phyloP scores from a whole-genome alignment of 92 coral and sea anemone species.

The Nematostella vectensis region DNA sequence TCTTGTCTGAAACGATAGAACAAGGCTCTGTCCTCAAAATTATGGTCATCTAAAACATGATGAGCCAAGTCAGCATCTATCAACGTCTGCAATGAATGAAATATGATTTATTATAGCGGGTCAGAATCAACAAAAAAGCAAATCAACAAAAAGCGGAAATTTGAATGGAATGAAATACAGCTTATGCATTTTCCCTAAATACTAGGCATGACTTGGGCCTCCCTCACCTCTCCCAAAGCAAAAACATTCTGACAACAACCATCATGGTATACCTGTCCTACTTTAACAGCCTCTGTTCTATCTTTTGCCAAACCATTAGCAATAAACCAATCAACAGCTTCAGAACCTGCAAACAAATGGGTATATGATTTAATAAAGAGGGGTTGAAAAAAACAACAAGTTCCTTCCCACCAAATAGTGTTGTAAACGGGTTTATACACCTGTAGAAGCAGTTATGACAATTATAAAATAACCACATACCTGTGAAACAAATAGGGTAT shows the following conservation, averaged over 20 bases:
- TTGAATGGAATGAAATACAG: too few relatives aligned
- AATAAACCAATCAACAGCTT: slow-evolving; percentile 84
- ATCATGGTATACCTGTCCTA: slow-evolving; percentile 92
- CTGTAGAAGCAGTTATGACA: too few relatives aligned
- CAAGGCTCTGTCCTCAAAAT: slow-evolving; percentile 65
- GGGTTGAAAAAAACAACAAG: neutral
- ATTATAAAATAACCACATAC: too few relatives aligned
- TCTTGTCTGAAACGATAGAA: slow-evolving; percentile 82
- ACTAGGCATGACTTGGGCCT: too few relatives aligned
- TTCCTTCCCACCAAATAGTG: too few relatives aligned
- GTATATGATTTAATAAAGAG: neutral
- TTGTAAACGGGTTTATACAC: too few relatives aligned
- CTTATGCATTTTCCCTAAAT: too few relatives aligned
- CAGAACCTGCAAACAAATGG: slow-evolving; percentile 56
- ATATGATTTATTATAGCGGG: neutral
- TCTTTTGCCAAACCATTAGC: slow-evolving; percentile 55
- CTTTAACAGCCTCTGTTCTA: slow-evolving; percentile 58
- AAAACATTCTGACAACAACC: too few relatives aligned
- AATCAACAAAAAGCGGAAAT: neutral
- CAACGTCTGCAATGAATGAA: slow-evolving; percentile 29
- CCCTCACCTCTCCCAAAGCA: too few relatives aligned
- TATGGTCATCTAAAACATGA: slow-evolving; percentile 83
- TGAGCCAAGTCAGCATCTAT: slow-evolving; percentile 69
- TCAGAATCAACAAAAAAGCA: neutral
- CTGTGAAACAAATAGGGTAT: slow-evolving; percentile 62